phyloP scores from a whole-genome alignment of 2,888 invertebrate genomes.

The Hesperia comma region DNA sequence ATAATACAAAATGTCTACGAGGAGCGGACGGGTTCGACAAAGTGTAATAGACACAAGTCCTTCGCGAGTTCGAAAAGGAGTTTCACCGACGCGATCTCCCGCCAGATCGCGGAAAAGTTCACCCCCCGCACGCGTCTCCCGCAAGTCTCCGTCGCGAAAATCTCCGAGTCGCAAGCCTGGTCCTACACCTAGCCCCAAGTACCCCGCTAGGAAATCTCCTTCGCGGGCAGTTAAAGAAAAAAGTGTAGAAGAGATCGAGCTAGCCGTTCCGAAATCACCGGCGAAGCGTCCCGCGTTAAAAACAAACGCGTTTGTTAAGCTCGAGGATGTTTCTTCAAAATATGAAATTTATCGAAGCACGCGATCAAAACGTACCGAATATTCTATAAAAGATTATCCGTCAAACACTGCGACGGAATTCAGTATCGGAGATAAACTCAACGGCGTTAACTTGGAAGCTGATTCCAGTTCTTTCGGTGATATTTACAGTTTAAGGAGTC shows the following conservation, averaged over 20 bases:
- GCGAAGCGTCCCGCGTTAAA: constrained; percentile 63
- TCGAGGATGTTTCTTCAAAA: constrained; percentile 57
- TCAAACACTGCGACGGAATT: constrained; percentile 50
- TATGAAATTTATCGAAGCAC: constrained; percentile 60
- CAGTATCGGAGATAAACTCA: constrained; percentile 56
- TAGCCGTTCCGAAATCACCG: constrained; percentile 60
- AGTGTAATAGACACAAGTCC: constrained; percentile 67
- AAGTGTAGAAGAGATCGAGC: constrained; percentile 56
- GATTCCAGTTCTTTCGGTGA: constrained; percentile 52
- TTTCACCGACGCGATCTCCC: constrained; percentile 76
- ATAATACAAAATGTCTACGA: constrained; percentile 67
- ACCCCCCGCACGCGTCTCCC: constrained; percentile 56
- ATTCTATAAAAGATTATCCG: constrained; percentile 64
- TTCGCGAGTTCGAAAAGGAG: constrained; percentile 64
- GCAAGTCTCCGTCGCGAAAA: constrained; percentile 67
- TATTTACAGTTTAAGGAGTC: constrained; percentile 61
- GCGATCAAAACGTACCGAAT: constrained; percentile 66
- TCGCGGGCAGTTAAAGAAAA: constrained; percentile 56
- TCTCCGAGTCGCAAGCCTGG: constrained; percentile 77
- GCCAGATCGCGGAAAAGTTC: constrained; percentile 73
- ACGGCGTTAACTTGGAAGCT: constrained; percentile 55
- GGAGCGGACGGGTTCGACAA: constrained; percentile 69
- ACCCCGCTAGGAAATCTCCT: constrained; percentile 75
- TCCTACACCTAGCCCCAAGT: constrained; percentile 72
- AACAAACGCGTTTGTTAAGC: constrained; percentile 55